Evolutionary conservation across 2,113 vertebrate species (phyloP), one percentile per base, ranked within the genome.

Genomic region (Capra hircus): DNA sequence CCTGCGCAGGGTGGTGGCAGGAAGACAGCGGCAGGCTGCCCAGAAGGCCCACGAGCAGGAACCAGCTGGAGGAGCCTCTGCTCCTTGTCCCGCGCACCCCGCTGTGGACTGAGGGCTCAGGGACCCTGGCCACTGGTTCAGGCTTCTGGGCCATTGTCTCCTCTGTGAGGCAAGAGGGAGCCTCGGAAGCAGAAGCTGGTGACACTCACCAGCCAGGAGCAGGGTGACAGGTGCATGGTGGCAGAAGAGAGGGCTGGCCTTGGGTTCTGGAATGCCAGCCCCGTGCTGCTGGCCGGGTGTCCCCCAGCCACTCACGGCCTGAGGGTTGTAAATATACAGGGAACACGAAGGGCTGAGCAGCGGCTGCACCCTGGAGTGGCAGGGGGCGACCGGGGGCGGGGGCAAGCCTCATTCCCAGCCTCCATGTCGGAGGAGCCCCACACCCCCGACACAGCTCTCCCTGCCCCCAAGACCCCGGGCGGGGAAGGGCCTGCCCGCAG

Each of bases 351-450:
- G 28, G 21, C 74, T 28, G 88, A 43, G n/a, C 15, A 36, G 50
- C 0, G 0, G 28, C 86, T 13, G 0, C 17, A 10, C 10, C 40
- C 0, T 53, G 0, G 15, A 1, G 4, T 1, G 45, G 43, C 40
- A 13, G n/a, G 1, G 67, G n/a, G 19, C 1, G 1, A 23, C 33
- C 16, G 0, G 62, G 13, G 28, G 30, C 13, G 3, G n/a, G 5
- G n/a, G n/a, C 33, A 2, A 71, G 67, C n/a, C 64, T 71, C 64
- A 21, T 71, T 36, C n/a, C 27, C 45, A 53, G 15, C 16, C 55
- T n/a, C 27, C 1, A 2, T 71, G 67, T 36, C 14, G 33, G 62
- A 8, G 33, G 64, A 67, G 23, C 27, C 50, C 10, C 23, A 11
- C 6, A 16, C 17, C 57, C 25, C 1, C 0, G 7, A 40, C 93